These are phyloP conservation scores for Maconellicoccus hirsutus DNA, from an alignment of 1,140 invertebrate species.

Conservation along the genomic window DNA sequence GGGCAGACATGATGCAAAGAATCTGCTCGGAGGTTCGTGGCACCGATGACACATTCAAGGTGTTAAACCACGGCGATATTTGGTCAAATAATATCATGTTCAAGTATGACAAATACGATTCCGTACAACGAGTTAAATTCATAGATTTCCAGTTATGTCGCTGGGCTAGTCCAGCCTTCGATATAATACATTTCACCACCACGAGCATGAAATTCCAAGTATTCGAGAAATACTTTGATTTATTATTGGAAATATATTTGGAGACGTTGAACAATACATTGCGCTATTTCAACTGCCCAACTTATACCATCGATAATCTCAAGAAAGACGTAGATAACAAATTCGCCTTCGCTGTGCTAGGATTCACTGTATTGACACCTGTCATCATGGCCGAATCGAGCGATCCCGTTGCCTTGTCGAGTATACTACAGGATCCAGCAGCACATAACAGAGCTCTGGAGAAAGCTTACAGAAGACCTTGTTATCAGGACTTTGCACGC, in stretches of 20 bases:
- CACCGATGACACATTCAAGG: constrained; percentile 44
- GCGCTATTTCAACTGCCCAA: neutral
- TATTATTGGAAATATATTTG: neutral
- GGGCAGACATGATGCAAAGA: neutral
- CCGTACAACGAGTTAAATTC: constrained; percentile 40
- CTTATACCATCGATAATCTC: neutral
- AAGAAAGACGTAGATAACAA: neutral
- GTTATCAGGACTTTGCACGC: neutral
- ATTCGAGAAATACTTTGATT: neutral
- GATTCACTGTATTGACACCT: neutral
- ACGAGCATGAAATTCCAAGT: neutral
- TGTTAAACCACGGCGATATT: constrained; percentile 60
- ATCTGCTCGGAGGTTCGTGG: neutral
- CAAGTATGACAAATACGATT: constrained; percentile 39
- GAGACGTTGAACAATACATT: neutral
- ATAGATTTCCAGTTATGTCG: constrained; percentile 4
- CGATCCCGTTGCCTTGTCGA: neutral
- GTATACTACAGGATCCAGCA: neutral
- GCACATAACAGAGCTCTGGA: neutral
- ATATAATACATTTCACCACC: neutral
- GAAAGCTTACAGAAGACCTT: neutral
- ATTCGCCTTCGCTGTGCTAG: neutral
- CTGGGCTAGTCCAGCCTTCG: neutral
- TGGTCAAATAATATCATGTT: constrained; percentile 67
- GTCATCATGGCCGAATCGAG: neutral